These are phyloP conservation scores for Aphodius granarius DNA, from an alignment of 2,888 invertebrate species.

Conservation along the genomic window DNA sequence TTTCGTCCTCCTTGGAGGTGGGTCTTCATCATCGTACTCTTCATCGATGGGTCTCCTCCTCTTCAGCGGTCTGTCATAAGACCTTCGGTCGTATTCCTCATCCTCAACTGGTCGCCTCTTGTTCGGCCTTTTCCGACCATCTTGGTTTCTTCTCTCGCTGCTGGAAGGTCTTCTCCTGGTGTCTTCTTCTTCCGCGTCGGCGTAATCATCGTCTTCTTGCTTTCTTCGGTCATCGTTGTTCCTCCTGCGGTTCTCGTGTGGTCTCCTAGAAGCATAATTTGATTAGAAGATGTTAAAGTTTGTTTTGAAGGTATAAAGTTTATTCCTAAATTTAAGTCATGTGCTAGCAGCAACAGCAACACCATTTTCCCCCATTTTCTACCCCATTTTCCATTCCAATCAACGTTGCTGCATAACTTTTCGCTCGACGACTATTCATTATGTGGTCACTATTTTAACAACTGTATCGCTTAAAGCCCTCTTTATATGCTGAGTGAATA, in stretches of 20 bases:
- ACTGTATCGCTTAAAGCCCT: too few relatives aligned
- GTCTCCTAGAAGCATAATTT: background rate
- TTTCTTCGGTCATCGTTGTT: slow-evolving; percentile 20
- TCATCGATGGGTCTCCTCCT: slow-evolving; percentile 42
- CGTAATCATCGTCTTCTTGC: slow-evolving; percentile 32
- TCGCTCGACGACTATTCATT: too few relatives aligned
- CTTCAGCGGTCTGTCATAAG: slow-evolving; percentile 47
- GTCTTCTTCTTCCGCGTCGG: slow-evolving; percentile 34
- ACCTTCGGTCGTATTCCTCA: slow-evolving; percentile 49
- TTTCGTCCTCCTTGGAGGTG: slow-evolving; percentile 38
- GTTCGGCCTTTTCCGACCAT: slow-evolving; percentile 37
- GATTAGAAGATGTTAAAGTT: too few relatives aligned
- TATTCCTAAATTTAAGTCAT: too few relatives aligned
- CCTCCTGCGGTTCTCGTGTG: background rate
- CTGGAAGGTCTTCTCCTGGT: slow-evolving; percentile 20
- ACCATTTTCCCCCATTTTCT: too few relatives aligned
- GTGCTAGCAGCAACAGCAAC: too few relatives aligned
- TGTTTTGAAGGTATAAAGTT: too few relatives aligned
- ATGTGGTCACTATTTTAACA: too few relatives aligned
- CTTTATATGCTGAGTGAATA: too few relatives aligned
- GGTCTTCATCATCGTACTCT: slow-evolving; percentile 39
- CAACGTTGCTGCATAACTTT: too few relatives aligned
- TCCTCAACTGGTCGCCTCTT: slow-evolving; percentile 32
- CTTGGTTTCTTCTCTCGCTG: slow-evolving; percentile 32
- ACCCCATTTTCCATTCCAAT: too few relatives aligned